Percentiles rank a stretch among this genome's conserved stretches.
These are phyloP conservation scores for Tadarida brasiliensis DNA, from an alignment of 2,797 vertebrate species.

Conservation along the genomic window DNA sequence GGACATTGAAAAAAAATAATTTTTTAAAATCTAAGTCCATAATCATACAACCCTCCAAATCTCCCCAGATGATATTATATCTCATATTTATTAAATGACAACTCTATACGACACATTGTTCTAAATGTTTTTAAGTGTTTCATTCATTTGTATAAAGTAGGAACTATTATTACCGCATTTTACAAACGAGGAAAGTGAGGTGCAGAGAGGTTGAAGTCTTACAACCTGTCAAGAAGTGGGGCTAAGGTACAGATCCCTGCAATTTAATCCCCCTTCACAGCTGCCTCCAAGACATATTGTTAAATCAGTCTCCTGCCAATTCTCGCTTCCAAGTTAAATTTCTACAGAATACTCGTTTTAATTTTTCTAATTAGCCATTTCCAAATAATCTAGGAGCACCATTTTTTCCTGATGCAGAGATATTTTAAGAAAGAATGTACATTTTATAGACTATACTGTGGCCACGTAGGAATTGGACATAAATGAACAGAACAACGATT, in stretches of 20 bases:
- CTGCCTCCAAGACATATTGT: background rate
- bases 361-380: conserved; percentile 28
- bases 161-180: background rate
- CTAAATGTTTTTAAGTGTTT: conserved; percentile 43
- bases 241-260: background rate
- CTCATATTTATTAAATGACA: conserved; percentile 32
- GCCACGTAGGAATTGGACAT: conserved; percentile 11
- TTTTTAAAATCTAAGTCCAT: background rate
- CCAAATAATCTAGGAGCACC: background rate
- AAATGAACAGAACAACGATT: conserved; percentile 58
- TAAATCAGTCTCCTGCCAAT: conserved; percentile 42
- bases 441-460: background rate
- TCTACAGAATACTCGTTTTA: conserved; percentile 43
- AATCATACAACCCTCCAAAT: background rate
- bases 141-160: conserved; percentile 50
- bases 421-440: conserved; percentile 20
- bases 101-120: background rate
- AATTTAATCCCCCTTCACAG: background rate
- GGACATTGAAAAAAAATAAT: conserved; percentile 20
- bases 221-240: background rate
- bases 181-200: conserved; percentile 21
- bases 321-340: conserved; percentile 57
- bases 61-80: conserved; percentile 14
- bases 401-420: conserved; percentile 34
- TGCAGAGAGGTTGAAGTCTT: background rate